Base-by-base conservation (phyloP, 2,888 invertebrate genomes). In the Aphodius sticticus region DNA sequence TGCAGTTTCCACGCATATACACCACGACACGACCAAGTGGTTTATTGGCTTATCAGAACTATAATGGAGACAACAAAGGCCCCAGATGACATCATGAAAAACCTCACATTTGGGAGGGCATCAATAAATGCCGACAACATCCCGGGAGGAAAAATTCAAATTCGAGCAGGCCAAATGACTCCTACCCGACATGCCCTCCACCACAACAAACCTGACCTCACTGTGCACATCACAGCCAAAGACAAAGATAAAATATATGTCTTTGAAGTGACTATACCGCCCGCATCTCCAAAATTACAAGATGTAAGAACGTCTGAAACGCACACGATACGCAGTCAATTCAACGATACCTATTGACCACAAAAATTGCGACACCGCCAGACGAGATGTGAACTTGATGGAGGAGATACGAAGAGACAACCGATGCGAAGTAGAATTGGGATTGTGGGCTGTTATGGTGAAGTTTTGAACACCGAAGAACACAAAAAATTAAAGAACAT, bases 71-170 rank as follows among this genome's bases (percentile, higher is more conserved):
- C 69, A 14, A 78, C 82, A 15, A 74, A 78, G 16, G 81, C 83
- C 5, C 80, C 81, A 6, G 38, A 76, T 9, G 69, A 81, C 2
- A 12, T 16, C 14, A 69, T 36, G 15, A 79, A 70, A 35, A 70
- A 70, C 35, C 76, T 83, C 5, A 80, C 78, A 14, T 82, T 81
- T n/a, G 78, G 81, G 5, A 79, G 79, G 70, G 79, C 82, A 0
- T 15, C 14, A 14, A 38, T 76, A 35, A 79, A 79, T 75, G 36
- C 76, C n/a, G 79, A 79, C 37, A 70, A 26, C n/a, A n/a, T 37
- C 15, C 36, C 14, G 0, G 70, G 15, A 15, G 37, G 36, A 12
- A 76, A 35, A 26, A 69, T 78, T 12, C 9, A 35, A 12, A 12
- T 74, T 5, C 69, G 78, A 76, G 76, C 76, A 38, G 76, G 76